Percentiles rank a stretch among this genome's conserved stretches.
These are phyloP conservation scores for Dysidea cf. avara DNA, from an alignment of 37 sponge, comb jelly and placozoan genomes.

Conservation along the genomic window DNA sequence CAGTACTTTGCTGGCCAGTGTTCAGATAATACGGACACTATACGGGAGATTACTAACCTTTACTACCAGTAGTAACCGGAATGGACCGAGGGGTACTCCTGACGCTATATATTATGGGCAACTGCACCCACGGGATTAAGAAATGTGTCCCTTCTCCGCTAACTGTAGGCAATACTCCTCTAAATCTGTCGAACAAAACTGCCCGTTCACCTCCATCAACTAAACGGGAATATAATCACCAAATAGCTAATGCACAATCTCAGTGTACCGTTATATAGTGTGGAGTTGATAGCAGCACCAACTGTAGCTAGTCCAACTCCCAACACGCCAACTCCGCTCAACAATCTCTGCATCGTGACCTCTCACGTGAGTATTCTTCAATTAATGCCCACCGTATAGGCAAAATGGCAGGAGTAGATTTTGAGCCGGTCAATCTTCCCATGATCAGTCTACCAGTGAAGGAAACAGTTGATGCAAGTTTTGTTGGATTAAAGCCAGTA, in stretches of 20 bases:
- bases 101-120: constrained; percentile 85
- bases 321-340: constrained; percentile 62
- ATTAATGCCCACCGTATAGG: background rate
- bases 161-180: constrained; percentile 77
- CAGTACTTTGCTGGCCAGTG: no score
- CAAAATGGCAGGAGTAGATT: background rate
- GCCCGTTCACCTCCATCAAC: constrained; percentile 95
- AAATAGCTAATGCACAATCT: background rate
- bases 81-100: constrained; percentile 86
- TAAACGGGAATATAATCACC: constrained; percentile 5
- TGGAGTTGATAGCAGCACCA: constrained; percentile 79
- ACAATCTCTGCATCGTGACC: constrained; percentile 35
- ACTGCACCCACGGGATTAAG: constrained; percentile 86
- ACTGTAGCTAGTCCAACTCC: constrained; percentile 78
- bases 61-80: constrained; percentile 91
- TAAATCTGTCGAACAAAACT: constrained; percentile 89
- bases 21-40: no score
- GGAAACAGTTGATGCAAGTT: constrained; percentile 49
- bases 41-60: no score
- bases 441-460: constrained; percentile 63
- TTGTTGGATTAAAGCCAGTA: constrained; percentile 65
- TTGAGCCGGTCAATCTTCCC: constrained; percentile 62
- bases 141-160: constrained; percentile 95
- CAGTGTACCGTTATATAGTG: constrained; percentile 81
- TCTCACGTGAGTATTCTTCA: constrained; percentile 1